Evolutionary conservation across 2,888 invertebrate species (phyloP).

Genomic region (Polyommatus icarus): DNA sequence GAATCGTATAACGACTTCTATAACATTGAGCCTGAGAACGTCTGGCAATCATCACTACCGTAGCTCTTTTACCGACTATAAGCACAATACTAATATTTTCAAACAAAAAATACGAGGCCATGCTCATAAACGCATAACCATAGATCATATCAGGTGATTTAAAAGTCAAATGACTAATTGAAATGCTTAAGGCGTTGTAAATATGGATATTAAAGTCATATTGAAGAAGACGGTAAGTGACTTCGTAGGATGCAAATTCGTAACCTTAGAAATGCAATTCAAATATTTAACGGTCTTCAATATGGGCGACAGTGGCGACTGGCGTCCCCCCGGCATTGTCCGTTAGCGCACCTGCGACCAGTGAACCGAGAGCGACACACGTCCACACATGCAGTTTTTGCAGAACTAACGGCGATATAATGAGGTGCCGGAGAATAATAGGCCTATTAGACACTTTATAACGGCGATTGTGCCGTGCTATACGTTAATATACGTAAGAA

Average conservation of each 20-base stretch:
- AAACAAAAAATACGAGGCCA: constrained; percentile 1
- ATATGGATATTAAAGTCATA: not conserved
- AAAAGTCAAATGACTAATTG: constrained; percentile 8
- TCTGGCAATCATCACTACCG: not conserved
- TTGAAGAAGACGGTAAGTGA: not conserved
- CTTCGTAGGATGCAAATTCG: constrained; percentile 2
- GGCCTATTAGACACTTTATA: constrained; percentile 12
- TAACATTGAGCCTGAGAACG: constrained; percentile 11
- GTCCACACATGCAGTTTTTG: constrained; percentile 47
- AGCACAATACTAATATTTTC: not conserved
- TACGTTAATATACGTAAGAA: not conserved
- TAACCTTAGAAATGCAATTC: constrained; percentile 17
- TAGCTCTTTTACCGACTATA: not conserved
- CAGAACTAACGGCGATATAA: constrained; percentile 32
- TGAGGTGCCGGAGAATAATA: constrained; percentile 11
- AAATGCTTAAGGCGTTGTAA: not conserved
- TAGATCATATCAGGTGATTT: constrained; percentile 3
- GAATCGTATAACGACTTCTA: not conserved
- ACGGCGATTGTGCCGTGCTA: not conserved
- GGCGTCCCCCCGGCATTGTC: constrained; percentile 46
- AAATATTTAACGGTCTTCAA: constrained; percentile 39
- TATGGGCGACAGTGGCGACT: constrained; percentile 19
- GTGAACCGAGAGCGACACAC: constrained; percentile 72
- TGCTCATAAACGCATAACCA: constrained; percentile 11
- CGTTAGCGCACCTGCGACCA: constrained; percentile 79